Percentiles rank a stretch among this genome's conserved stretches.
Evolutionary conservation across 2,797 vertebrate genomes (phyloP).

Genomic region (Champsocephalus esox): DNA sequence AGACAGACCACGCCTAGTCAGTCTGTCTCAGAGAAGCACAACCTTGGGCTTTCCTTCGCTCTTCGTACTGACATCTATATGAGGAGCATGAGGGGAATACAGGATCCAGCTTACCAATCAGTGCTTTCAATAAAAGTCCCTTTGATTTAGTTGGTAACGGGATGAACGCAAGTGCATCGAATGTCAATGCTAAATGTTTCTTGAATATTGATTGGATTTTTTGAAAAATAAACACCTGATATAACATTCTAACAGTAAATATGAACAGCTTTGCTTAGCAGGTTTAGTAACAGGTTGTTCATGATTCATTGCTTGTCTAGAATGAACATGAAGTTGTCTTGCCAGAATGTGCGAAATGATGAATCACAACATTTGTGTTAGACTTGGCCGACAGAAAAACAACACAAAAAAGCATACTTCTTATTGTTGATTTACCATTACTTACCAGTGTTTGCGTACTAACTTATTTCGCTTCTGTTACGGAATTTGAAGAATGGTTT

Average conservation of each 20-base stretch:
- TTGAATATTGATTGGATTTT: background rate
- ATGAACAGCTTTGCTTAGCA: conserved; percentile 69
- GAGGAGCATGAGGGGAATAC: conserved; percentile 6
- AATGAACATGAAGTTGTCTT: conserved; percentile 42
- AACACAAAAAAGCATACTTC: conserved; percentile 17
- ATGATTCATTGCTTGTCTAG: conserved; percentile 63
- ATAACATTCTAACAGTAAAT: conserved; percentile 45
- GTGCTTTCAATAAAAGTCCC: conserved; percentile 17
- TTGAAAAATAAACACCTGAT: conserved; percentile 11
- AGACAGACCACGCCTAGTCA: conserved; percentile 70
- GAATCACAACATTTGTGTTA: conserved; percentile 50
- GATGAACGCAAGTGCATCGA: background rate
- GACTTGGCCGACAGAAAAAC: conserved; percentile 32
- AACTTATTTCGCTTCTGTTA: no score
- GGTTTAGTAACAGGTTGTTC: conserved; percentile 70
- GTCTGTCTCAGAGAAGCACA: conserved; percentile 65
- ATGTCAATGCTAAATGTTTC: conserved; percentile 7
- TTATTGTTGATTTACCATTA: conserved; percentile 8
- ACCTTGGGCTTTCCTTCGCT: conserved; percentile 72
- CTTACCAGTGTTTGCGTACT: background rate
- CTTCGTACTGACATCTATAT: conserved; percentile 50
- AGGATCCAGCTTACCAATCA: conserved; percentile 9
- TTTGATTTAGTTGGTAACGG: conserved; percentile 16
- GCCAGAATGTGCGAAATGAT: conserved; percentile 51
- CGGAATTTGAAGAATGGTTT: background rate